A percentile compares a stretch with the other conserved stretches of the same genome.
These are phyloP conservation scores for Drosophila imparisetae DNA, from an alignment of 2,888 invertebrate species.

Conservation along the genomic window DNA sequence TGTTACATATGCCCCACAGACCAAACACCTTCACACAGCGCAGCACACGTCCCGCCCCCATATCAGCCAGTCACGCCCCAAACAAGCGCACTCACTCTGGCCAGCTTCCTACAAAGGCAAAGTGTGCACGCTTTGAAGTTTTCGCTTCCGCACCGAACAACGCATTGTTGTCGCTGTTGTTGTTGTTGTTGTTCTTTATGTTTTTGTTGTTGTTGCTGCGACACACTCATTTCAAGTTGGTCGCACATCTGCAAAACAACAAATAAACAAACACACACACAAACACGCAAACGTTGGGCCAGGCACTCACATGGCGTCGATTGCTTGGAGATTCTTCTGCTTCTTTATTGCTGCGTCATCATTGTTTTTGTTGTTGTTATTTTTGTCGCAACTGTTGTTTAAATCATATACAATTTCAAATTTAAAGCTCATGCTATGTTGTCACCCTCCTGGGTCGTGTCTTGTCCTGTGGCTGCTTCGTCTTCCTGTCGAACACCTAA, in stretches of 20 bases:
- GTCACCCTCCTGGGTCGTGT: neutral
- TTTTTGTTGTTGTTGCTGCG: slow-evolving; percentile 38
- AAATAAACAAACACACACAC: slow-evolving; percentile 24
- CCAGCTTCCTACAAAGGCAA: slow-evolving; percentile 67
- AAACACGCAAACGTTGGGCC: slow-evolving; percentile 3
- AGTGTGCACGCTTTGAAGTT: slow-evolving; percentile 77
- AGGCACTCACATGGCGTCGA: slow-evolving; percentile 16
- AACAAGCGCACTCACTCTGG: slow-evolving; percentile 31
- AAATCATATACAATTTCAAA: slow-evolving; percentile 74
- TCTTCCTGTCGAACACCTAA: slow-evolving; percentile 48
- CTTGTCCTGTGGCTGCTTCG: neutral
- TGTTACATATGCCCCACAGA: slow-evolving; percentile 19
- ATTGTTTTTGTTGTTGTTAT: slow-evolving; percentile 18
- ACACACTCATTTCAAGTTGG: slow-evolving; percentile 76
- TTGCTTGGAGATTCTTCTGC: slow-evolving; percentile 37
- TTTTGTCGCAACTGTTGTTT: slow-evolving; percentile 38
- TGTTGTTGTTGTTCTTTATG: slow-evolving; percentile 6
- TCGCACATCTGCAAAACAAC: slow-evolving; percentile 58
- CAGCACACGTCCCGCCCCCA: neutral
- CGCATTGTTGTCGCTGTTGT: slow-evolving; percentile 51
- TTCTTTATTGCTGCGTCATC: slow-evolving; percentile 34
- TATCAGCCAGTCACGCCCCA: slow-evolving; percentile 1
- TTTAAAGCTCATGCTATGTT: slow-evolving; percentile 56
- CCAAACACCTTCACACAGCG: neutral
- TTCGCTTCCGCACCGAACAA: slow-evolving; percentile 73